These are phyloP conservation scores for Enteromius anoplus DNA, from an alignment of 2,797 vertebrate genomes.

Conservation along the genomic window DNA sequence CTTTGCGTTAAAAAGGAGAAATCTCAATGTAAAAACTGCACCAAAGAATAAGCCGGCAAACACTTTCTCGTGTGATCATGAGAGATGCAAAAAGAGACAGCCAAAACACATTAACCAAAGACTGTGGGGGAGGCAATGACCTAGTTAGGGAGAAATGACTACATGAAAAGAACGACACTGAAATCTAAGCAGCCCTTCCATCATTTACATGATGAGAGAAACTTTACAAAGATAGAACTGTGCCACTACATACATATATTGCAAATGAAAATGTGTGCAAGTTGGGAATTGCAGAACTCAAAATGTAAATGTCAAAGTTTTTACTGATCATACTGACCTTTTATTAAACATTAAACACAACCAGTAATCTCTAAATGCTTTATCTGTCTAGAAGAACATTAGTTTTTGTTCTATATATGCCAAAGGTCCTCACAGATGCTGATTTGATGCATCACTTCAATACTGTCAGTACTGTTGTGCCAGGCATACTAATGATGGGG, in stretches of 20 bases:
- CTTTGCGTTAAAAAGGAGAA: background rate
- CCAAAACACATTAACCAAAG: constrained; percentile 25
- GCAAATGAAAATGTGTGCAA: background rate
- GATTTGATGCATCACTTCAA: background rate
- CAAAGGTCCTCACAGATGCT: background rate
- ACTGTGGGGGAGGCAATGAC: constrained; percentile 46
- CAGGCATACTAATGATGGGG: background rate
- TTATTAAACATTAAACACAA: background rate
- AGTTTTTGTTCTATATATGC: background rate
- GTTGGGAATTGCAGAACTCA: background rate
- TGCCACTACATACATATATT: background rate
- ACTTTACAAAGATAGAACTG: background rate
- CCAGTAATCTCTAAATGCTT: background rate
- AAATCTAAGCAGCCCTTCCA: constrained; percentile 31
- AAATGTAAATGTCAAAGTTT: background rate
- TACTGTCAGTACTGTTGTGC: background rate
- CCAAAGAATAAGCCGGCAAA: background rate
- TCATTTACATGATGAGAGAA: constrained; percentile 32
- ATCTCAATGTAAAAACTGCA: background rate
- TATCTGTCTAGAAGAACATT: background rate
- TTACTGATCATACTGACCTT: background rate
- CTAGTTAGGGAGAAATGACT: constrained; percentile 53
- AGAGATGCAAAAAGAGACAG: constrained; percentile 14
- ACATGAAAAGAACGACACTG: constrained; percentile 35
- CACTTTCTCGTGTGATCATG: constrained; percentile 13